Base-by-base conservation (phyloP, 1,140 invertebrate species). In the Drosophila kikkawai region DNA sequence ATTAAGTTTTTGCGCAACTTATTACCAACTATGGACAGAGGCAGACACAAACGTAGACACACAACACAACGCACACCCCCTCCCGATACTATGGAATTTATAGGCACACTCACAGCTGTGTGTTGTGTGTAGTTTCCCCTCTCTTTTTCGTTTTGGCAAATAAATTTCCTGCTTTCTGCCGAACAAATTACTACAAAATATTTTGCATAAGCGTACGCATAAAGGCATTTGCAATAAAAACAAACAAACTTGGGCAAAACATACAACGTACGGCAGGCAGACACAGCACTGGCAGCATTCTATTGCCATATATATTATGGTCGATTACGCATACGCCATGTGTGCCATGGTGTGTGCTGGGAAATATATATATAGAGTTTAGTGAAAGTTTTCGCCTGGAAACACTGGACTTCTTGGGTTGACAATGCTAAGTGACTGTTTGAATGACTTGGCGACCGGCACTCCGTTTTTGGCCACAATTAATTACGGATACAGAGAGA, bases 181-280 rank as follows among this genome's bases (percentile, higher is more conserved):
- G 68, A 64, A 90, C 84, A 90, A 88, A 88, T 88, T 90, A 84
- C 78, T 81, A 71, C 81, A 84, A 88, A 90, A 88, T 90, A 90
- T 90, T 88, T 90, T 90, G 84, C 84, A 87, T 88, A 82, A 66
- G 65, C 59, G 51, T 74, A 69, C 80, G 74, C 80, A 87, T 84
- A 63, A 81, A 75, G 79, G 78, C 70, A 84, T 87, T 88, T 88
- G 69, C 77, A 80, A 87, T 88, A 84, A 78, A 88, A 88, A 69
- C 76, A 87, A 83, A 82, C 67, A 87, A 67, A 66, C 57, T 45
- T 45, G 37, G 47, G 37, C 71, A 73, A 6, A 32, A 70, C 65
- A 59, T 36, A 58, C 19, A 47, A 12, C 29, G 7, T 44, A 47
- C 32, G 13, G 44, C 42, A 45, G 47, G n/a, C 50, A 53, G 26